These are phyloP conservation scores for Romanogobio albipinnatus DNA, from an alignment of 2,113 vertebrate species.

Conservation along the genomic window DNA sequence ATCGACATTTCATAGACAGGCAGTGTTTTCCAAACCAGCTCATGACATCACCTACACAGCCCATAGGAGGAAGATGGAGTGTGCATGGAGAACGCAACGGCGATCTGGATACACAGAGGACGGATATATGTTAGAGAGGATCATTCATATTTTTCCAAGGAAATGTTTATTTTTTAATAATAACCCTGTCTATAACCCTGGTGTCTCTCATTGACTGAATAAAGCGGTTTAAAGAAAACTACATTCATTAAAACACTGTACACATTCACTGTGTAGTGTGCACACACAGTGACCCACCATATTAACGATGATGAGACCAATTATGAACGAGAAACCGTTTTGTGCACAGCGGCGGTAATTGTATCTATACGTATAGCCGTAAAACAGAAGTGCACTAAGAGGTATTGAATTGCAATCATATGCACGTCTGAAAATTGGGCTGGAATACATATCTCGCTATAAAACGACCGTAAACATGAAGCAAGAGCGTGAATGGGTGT, in stretches of 20 bases:
- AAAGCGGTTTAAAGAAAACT: neutral
- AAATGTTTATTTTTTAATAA: conserved; percentile 66
- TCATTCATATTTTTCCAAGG: conserved; percentile 11
- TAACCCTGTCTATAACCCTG: conserved; percentile 64
- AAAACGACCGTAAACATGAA: conserved; percentile 8
- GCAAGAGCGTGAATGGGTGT: conserved; percentile 65
- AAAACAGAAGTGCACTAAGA: neutral
- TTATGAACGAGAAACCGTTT: neutral
- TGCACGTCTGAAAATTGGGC: neutral
- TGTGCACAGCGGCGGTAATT: neutral
- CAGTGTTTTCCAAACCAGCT: conserved; percentile 44
- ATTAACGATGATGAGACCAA: conserved; percentile 9
- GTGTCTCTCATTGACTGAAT: conserved; percentile 57
- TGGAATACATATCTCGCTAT: neutral
- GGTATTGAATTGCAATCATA: neutral
- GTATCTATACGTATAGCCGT: neutral
- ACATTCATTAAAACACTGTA: neutral
- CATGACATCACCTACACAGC: conserved; percentile 53
- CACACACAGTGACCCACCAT: conserved; percentile 14
- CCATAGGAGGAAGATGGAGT: conserved; percentile 50
- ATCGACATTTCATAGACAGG: conserved; percentile 13
- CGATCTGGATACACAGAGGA: conserved; percentile 17
- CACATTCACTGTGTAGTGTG: neutral
- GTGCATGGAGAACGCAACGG: conserved; percentile 31
- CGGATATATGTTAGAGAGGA: neutral